phyloP scores from a whole-genome alignment of 2,888 invertebrate species.

The Pollenia labialis region DNA sequence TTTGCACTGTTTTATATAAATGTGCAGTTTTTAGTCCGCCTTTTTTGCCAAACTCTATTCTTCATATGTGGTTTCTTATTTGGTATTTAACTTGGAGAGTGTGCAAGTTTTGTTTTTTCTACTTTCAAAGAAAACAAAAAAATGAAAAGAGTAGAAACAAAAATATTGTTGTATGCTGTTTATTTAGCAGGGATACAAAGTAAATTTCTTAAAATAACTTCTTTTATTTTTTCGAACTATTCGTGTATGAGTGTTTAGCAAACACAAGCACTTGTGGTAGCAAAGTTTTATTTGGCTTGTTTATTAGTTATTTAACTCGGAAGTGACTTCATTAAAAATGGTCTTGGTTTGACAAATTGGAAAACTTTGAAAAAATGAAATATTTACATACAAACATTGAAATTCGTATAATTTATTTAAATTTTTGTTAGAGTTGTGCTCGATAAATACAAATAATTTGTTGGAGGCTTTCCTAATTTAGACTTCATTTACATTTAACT shows the following conservation, averaged over 20 bases:
- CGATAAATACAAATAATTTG: background rate
- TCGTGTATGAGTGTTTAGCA: conserved; percentile 26
- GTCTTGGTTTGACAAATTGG: conserved; percentile 79
- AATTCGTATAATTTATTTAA: background rate
- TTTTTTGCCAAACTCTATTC: conserved; percentile 11
- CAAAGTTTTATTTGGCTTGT: conserved; percentile 76
- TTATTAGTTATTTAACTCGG: conserved; percentile 75
- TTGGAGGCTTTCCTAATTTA: no score
- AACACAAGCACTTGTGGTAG: conserved; percentile 81
- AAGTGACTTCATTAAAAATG: conserved; percentile 73
- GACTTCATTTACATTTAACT: no score
- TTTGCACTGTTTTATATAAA: conserved; percentile 31
- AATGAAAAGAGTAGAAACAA: conserved; percentile 7
- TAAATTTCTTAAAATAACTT: conserved; percentile 78
- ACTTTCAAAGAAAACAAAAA: conserved; percentile 27
- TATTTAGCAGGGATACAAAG: conserved; percentile 64
- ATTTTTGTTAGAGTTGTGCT: background rate
- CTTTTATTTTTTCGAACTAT: conserved; percentile 72
- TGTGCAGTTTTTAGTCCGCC: conserved; percentile 3
- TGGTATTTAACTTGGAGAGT: conserved; percentile 42
- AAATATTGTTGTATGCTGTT: conserved; percentile 66
- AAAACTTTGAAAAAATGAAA: conserved; percentile 67
- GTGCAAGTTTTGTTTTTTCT: conserved; percentile 47
- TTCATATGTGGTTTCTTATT: conserved; percentile 47
- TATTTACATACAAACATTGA: background rate